phyloP scores from a whole-genome alignment of 37 sponge, comb jelly and placozoan species.

The Oopsacas minuta region DNA sequence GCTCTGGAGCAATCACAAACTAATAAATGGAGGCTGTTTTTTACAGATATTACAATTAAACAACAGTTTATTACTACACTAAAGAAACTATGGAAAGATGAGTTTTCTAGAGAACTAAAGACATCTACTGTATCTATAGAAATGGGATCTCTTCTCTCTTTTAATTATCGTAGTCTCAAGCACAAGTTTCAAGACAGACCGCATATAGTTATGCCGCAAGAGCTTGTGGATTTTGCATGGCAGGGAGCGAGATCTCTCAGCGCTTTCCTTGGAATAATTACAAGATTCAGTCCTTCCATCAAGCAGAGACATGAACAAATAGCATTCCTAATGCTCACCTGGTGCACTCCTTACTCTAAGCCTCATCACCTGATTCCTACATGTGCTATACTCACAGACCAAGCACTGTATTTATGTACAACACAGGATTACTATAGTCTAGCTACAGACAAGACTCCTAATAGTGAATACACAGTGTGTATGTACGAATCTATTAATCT shows the following conservation, averaged over 20 bases:
- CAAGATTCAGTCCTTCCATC: neutral
- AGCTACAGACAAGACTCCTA: neutral
- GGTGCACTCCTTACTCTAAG: neutral
- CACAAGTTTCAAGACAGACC: neutral
- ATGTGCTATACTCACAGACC: neutral
- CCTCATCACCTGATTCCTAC: neutral
- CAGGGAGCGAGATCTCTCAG: neutral
- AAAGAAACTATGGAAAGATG: neutral
- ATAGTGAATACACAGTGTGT: neutral
- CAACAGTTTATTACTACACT: neutral
- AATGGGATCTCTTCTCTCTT: neutral
- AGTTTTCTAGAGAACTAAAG: neutral
- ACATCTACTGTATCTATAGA: neutral
- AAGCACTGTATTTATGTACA: neutral
- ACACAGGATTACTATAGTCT: neutral
- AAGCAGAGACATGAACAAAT: neutral
- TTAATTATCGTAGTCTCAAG: neutral
- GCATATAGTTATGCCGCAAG: conserved; percentile 13
- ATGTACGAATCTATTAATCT: neutral
- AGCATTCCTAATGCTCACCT: neutral
- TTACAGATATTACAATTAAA: neutral
- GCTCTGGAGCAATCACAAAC: neutral
- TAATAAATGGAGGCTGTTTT: neutral
- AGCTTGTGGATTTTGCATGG: neutral
- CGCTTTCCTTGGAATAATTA: neutral